phyloP scores from a whole-genome alignment of 2,113 vertebrate genomes.

The Percina caprodes region DNA sequence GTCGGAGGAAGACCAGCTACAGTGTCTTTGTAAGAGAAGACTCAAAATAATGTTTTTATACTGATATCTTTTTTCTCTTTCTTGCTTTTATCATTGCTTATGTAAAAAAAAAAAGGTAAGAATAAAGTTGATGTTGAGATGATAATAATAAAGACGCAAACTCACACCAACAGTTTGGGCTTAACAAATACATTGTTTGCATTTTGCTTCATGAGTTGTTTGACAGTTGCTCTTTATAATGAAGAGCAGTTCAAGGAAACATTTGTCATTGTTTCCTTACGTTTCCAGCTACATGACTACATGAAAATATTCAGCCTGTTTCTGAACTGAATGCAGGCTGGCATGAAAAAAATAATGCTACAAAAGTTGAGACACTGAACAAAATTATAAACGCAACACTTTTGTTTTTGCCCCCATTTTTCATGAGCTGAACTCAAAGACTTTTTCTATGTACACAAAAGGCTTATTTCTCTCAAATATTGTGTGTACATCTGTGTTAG shows the following conservation, averaged over 20 bases:
- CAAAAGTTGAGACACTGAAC: no score
- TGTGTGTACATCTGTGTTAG: no score
- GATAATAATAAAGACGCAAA: slow-evolving; percentile 39
- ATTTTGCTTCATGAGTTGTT: no score
- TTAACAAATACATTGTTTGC: no score
- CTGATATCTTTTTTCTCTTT: slow-evolving; percentile 15
- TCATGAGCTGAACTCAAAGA: no score
- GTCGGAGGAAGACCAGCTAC: slow-evolving; percentile 12
- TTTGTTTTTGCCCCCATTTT: no score
- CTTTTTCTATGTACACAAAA: no score
- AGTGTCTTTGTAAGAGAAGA: slow-evolving; percentile 22
- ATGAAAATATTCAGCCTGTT: not conserved
- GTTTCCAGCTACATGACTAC: not conserved
- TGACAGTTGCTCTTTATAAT: not conserved
- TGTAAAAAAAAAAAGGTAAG: slow-evolving; percentile 14
- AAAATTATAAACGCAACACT: no score
- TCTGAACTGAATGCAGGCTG: not conserved
- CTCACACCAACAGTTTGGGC: slow-evolving; percentile 6
- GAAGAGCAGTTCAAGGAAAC: not conserved
- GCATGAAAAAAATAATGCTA: no score
- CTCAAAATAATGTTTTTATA: slow-evolving; percentile 30
- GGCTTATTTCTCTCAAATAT: no score
- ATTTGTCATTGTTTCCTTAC: not conserved
- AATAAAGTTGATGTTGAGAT: slow-evolving; percentile 35
- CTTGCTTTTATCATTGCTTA: slow-evolving; percentile 37